phyloP scores from a whole-genome alignment of 2,888 invertebrate genomes.

The Ornithoptera alexandrae region DNA sequence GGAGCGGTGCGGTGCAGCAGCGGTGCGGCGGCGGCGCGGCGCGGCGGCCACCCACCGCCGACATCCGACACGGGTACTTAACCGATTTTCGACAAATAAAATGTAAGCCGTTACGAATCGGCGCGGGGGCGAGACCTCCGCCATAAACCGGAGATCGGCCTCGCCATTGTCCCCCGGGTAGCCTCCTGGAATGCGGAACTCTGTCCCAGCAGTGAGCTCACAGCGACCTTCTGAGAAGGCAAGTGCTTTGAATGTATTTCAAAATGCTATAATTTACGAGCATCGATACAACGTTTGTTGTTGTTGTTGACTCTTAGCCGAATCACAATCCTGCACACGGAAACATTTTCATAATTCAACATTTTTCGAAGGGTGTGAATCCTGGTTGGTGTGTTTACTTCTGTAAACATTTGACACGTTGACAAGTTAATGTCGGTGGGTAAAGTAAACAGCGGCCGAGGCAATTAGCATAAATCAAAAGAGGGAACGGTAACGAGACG shows the following conservation, averaged over 20 bases:
- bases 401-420: neutral
- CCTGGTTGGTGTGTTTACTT: neutral
- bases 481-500: too few relatives aligned
- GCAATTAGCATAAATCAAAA: too few relatives aligned
- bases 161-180: neutral
- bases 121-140: conserved; percentile 39
- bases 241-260: neutral
- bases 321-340: neutral
- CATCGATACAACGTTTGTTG: neutral
- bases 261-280: neutral
- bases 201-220: neutral
- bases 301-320: neutral
- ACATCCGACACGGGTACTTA: conserved; percentile 79
- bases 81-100: conserved; percentile 81
- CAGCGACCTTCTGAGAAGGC: conserved; percentile 5
- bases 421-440: too few relatives aligned
- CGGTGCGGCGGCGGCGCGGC: conserved; percentile 23
- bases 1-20: conserved; percentile 45
- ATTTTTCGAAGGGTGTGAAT: too few relatives aligned
- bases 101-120: conserved; percentile 79
- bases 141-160: conserved; percentile 2
- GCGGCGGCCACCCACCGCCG: conserved; percentile 74
- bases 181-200: neutral
- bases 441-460: too few relatives aligned
- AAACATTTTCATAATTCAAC: too few relatives aligned